A percentile compares a stretch with the other conserved stretches of the same genome.
Evolutionary conservation across 30 jellyfish, hydroid and myxozoan genomes (phyloP).

Genomic region (Mastigias papua): DNA sequence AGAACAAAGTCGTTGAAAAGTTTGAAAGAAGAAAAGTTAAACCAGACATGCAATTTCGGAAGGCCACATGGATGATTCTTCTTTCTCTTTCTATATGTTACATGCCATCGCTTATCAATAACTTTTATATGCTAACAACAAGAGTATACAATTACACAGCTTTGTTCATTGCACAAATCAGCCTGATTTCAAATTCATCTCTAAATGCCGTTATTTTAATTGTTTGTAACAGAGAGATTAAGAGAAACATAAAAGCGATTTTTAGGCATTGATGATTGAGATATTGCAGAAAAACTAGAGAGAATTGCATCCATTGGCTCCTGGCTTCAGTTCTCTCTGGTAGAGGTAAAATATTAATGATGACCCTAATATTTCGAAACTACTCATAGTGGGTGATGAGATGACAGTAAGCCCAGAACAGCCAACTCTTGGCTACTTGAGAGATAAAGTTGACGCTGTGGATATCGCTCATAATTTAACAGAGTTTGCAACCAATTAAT

Average conservation of each 20-base stretch:
- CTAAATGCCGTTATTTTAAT: background rate
- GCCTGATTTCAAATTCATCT: background rate
- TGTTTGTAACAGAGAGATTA: background rate
- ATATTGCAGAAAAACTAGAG: too few relatives aligned
- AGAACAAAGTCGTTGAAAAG: background rate
- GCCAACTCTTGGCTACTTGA: too few relatives aligned
- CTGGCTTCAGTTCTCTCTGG: too few relatives aligned
- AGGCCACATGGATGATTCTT: background rate
- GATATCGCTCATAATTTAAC: too few relatives aligned
- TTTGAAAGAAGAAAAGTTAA: background rate
- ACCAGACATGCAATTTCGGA: slow-evolving; percentile 3
- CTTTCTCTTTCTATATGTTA: background rate
- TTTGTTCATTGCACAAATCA: background rate
- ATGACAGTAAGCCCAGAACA: too few relatives aligned
- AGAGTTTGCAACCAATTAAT: too few relatives aligned
- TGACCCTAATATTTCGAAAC: too few relatives aligned
- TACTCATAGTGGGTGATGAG: too few relatives aligned
- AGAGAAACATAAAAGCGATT: background rate
- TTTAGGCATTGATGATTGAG: background rate
- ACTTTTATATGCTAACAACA: background rate
- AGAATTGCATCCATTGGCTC: too few relatives aligned
- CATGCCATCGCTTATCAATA: background rate
- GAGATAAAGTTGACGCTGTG: too few relatives aligned
- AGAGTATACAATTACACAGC: background rate
- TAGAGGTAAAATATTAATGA: too few relatives aligned